These are phyloP conservation scores for Pseudomyrmex concolor DNA, from an alignment of 1,140 invertebrate genomes.

Conservation along the genomic window DNA sequence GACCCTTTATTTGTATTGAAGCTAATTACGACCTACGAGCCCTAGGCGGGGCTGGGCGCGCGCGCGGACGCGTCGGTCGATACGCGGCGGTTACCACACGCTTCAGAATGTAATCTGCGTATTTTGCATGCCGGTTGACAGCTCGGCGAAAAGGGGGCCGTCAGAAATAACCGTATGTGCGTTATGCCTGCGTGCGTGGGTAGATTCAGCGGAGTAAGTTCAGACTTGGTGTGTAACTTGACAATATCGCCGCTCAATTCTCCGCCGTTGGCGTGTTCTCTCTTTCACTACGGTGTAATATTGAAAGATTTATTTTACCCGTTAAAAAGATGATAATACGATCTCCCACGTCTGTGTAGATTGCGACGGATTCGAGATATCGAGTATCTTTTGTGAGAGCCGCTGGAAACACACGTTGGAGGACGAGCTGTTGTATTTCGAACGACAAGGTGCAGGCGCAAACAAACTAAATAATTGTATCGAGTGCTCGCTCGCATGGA, in stretches of 20 bases:
- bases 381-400: neutral
- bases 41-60: slow-evolving; percentile 20
- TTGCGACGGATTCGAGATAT: too few species aligned
- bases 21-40: slow-evolving; percentile 53
- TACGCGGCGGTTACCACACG: slow-evolving; percentile 34
- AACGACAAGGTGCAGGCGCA: too few species aligned
- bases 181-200: slow-evolving; percentile 34
- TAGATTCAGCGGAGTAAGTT: slow-evolving; percentile 15
- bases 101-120: slow-evolving; percentile 46
- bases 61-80: slow-evolving; percentile 36
- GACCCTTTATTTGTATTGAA: slow-evolving; percentile 47
- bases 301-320: slow-evolving; percentile 39
- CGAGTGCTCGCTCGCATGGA: neutral
- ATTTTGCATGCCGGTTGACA: slow-evolving; percentile 47
- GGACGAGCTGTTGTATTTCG: too few species aligned
- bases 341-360: too few species aligned
- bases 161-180: slow-evolving; percentile 42
- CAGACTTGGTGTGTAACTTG: slow-evolving; percentile 13
- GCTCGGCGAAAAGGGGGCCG: slow-evolving; percentile 37
- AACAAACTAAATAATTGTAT: slow-evolving; percentile 14
- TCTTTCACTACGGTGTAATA: slow-evolving; percentile 10
- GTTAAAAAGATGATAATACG: neutral
- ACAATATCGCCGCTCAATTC: slow-evolving; percentile 10
- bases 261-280: neutral
- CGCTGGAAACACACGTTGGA: neutral